Conservation (phyloP, 2,797 vertebrate species). For the Morelia viridis region DNA sequence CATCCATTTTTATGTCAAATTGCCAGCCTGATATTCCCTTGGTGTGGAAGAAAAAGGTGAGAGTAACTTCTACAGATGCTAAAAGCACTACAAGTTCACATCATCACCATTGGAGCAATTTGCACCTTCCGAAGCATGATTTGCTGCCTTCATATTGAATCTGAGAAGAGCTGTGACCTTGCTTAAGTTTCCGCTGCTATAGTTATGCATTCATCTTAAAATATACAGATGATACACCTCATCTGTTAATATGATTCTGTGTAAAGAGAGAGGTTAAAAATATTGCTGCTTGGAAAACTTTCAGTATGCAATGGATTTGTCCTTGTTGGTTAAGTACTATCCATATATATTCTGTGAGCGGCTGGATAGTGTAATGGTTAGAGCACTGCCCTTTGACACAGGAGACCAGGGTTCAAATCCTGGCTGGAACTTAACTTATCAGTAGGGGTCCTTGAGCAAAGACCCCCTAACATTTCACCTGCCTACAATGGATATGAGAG, state of each 20-base stretch:
- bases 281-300: not conserved
- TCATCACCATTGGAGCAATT: slow-evolving; percentile 53
- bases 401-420: too few relatives aligned
- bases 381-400: too few relatives aligned
- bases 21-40: not conserved
- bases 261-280: not conserved
- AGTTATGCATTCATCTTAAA: slow-evolving; percentile 7
- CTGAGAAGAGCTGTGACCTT: slow-evolving; percentile 47
- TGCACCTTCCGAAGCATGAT: slow-evolving; percentile 55
- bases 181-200: slow-evolving; percentile 35
- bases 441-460: too few relatives aligned
- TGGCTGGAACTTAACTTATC: too few relatives aligned
- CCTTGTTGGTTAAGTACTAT: not conserved
- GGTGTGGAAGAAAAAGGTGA: not conserved
- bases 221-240: not conserved
- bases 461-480: too few relatives aligned
- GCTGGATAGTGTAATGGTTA: too few relatives aligned
- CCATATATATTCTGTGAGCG: too few relatives aligned
- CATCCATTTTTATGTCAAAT: not conserved
- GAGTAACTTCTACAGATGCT: slow-evolving; percentile 14
- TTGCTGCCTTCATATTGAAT: slow-evolving; percentile 51
- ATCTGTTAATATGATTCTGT: not conserved
- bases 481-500: too few relatives aligned
- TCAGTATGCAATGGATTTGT: not conserved
- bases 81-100: slow-evolving; percentile 39